A percentile compares a stretch with the other conserved stretches of the same genome.
These are phyloP conservation scores for Apostichopus japonicus DNA, from an alignment of 35 echinoderm and acorn worm genomes.

Conservation along the genomic window DNA sequence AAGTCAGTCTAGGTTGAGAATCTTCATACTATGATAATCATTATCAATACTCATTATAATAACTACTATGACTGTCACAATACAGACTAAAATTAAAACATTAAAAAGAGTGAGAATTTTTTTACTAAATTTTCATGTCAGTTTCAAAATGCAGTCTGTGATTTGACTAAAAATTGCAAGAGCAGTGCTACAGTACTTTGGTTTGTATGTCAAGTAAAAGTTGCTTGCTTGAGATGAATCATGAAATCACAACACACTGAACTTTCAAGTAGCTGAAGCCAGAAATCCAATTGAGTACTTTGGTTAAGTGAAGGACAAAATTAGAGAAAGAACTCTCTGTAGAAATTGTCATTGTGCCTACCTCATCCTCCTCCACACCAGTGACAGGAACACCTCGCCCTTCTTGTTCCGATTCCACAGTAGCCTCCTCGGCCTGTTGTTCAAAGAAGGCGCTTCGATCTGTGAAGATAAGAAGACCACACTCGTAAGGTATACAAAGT, in stretches of 20 bases:
- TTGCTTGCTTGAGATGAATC: too few species aligned
- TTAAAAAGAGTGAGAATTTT: too few species aligned
- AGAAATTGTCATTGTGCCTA: neutral
- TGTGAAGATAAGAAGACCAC: constrained; percentile 29
- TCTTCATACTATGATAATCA: too few species aligned
- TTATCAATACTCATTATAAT: too few species aligned
- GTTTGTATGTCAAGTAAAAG: too few species aligned
- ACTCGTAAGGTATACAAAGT: neutral
- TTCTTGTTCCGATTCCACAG: constrained; percentile 19
- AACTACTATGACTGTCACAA: neutral
- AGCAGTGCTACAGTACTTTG: too few species aligned
- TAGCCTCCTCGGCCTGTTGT: constrained; percentile 66
- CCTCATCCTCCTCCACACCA: constrained; percentile 69
- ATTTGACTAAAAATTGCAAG: too few species aligned
- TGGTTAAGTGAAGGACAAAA: neutral
- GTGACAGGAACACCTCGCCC: constrained; percentile 66
- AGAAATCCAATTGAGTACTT: neutral
- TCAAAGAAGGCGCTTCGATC: constrained; percentile 84
- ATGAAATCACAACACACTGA: neutral
- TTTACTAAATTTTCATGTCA: too few species aligned
- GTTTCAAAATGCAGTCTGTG: too few species aligned
- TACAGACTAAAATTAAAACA: neutral
- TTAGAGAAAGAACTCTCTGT: neutral
- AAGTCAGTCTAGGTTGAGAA: neutral
- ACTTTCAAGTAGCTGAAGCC: neutral